Conservation (phyloP, 92 coral and sea anemone species). For the Ricordea florida region DNA sequence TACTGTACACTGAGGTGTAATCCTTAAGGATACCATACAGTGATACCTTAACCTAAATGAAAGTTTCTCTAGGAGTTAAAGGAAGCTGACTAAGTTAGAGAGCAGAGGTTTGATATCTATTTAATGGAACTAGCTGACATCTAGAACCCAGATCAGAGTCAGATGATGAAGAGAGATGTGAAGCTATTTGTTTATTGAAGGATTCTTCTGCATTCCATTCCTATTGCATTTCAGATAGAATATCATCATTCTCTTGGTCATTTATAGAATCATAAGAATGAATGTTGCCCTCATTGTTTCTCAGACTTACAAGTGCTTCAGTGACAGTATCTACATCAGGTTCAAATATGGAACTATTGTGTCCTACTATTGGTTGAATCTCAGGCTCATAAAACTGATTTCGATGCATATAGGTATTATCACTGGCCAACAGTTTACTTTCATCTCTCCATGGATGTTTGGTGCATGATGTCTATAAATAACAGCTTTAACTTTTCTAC, state of each 20-base stretch:
- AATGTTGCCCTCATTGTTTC: slow-evolving; percentile 52
- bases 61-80: too few species aligned
- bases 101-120: too few species aligned
- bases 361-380: slow-evolving; percentile 50
- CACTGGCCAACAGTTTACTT: slow-evolving; percentile 38
- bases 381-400: slow-evolving; percentile 55
- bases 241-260: slow-evolving; percentile 62
- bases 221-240: slow-evolving; percentile 17
- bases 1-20: too few species aligned
- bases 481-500: too few species aligned
- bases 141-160: too few species aligned
- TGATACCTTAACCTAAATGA: too few species aligned
- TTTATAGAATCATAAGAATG: too few species aligned
- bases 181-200: slow-evolving; percentile 35
- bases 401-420: slow-evolving; percentile 59
- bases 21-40: too few species aligned
- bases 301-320: slow-evolving; percentile 56
- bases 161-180: slow-evolving; percentile 36
- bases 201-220: neutral
- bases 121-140: too few species aligned
- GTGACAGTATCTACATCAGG: slow-evolving; percentile 60
- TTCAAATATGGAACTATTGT: slow-evolving; percentile 42
- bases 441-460: slow-evolving; percentile 54
- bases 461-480: slow-evolving; percentile 33
- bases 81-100: too few species aligned